These are phyloP conservation scores for Emmelina monodactyla DNA, from an alignment of 2,888 invertebrate species.

Conservation along the genomic window DNA sequence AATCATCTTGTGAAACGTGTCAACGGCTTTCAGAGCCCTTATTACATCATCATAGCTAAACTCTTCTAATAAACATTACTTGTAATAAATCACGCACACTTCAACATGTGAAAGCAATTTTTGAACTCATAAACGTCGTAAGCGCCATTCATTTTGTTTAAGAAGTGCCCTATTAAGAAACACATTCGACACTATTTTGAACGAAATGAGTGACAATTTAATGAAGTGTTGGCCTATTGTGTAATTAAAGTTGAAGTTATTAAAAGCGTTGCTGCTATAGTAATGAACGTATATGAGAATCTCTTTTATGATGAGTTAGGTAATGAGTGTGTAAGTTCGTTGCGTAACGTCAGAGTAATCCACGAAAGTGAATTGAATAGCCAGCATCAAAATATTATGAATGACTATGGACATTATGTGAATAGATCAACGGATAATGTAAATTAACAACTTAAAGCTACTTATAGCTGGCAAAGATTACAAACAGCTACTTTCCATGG, in stretches of 20 bases:
- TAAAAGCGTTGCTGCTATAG: neutral
- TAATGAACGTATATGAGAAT: neutral
- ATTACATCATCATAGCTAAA: neutral
- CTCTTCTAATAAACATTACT: neutral
- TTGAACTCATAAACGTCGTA: neutral
- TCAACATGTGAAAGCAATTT: neutral
- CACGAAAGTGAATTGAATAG: too few relatives aligned
- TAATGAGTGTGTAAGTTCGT: neutral
- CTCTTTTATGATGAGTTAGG: neutral
- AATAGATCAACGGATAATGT: too few relatives aligned
- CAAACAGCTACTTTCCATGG: too few relatives aligned
- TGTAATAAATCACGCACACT: neutral
- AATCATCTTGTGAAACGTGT: too few relatives aligned
- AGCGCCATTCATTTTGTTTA: conserved; percentile 9
- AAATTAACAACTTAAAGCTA: too few relatives aligned
- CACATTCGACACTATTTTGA: conserved; percentile 26
- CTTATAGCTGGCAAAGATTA: too few relatives aligned
- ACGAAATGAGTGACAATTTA: conserved; percentile 54
- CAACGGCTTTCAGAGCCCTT: too few relatives aligned
- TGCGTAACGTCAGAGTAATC: too few relatives aligned
- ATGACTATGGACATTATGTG: too few relatives aligned
- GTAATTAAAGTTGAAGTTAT: conserved; percentile 47
- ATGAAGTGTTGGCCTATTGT: conserved; percentile 54
- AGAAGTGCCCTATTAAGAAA: conserved; percentile 22
- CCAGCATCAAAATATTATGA: too few relatives aligned